Percentiles rank a stretch among this genome's conserved stretches.
phyloP scores from a whole-genome alignment of 2,888 invertebrate genomes.

The Steinernema hermaphroditum region DNA sequence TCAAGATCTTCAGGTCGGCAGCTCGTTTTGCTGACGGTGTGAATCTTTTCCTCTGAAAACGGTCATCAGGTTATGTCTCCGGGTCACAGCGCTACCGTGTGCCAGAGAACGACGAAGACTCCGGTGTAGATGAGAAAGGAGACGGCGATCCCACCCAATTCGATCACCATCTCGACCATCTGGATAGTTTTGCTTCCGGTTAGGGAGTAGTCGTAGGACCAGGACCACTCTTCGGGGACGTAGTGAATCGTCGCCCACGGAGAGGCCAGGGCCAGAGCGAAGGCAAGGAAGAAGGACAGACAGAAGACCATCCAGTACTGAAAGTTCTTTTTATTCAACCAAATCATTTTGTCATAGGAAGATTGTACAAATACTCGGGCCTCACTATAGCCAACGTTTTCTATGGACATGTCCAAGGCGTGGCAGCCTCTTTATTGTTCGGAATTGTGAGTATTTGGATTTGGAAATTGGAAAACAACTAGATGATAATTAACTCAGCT shows the following conservation, averaged over 20 bases:
- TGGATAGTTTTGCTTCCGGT: conserved; percentile 46
- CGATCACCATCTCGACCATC: conserved; percentile 53
- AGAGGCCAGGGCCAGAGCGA: conserved; percentile 45
- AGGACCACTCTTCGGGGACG: conserved; percentile 52
- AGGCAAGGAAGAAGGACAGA: conserved; percentile 39
- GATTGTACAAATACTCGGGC: too few relatives aligned
- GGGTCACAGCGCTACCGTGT: conserved; percentile 40
- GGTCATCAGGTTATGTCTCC: neutral
- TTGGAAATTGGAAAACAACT: too few relatives aligned
- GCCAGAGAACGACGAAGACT: conserved; percentile 47
- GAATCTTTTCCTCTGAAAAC: conserved; percentile 45
- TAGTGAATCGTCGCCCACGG: conserved; percentile 54
- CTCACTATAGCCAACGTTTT: too few relatives aligned
- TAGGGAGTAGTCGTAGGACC: conserved; percentile 52
- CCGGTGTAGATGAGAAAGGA: conserved; percentile 51
- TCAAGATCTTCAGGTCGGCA: conserved; percentile 54
- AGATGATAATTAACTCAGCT: too few relatives aligned
- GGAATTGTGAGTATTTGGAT: too few relatives aligned
- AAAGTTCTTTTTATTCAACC: too few relatives aligned
- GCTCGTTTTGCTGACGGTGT: conserved; percentile 43
- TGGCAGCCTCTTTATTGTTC: too few relatives aligned
- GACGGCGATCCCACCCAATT: conserved; percentile 54
- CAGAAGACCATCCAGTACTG: conserved; percentile 50
- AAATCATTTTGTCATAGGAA: too few relatives aligned
- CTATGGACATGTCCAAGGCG: too few relatives aligned